Base-by-base conservation (phyloP, 2,797 vertebrate genomes). In the Enteromius unitaeniatus region DNA sequence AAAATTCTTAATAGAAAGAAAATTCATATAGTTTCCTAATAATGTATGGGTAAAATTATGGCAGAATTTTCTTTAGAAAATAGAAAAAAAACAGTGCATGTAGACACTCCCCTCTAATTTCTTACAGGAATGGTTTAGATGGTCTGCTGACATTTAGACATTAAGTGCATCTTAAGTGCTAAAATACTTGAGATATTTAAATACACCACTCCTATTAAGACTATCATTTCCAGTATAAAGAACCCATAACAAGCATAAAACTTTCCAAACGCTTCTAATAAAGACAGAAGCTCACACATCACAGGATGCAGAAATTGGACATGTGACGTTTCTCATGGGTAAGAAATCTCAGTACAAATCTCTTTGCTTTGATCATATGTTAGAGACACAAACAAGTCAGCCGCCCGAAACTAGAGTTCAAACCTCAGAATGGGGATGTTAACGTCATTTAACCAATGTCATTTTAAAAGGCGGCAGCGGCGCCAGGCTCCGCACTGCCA, bases 401-500 rank as follows among this genome's bases (percentile, higher is more conserved):
- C 37, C 10, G 26, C 76, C 55, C 47, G 65, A 55, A 76, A 45
- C 62, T 72, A 14, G 26, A 78, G 60, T 75, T 78, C 51, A 82
- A 60, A 84, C 84, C 79, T 73, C 79, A 85, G 79, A 47, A 73
- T 8, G 31, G 65, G 23, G 51, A 84, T 73, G 77, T 49, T 64
- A 82, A 49, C 65, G 69, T 79, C 64, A 65, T 67, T 86, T 53
- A 69, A 49, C 76, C 85, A 68, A 76, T 83, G 83, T 79, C 73
- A 11, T 85, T 85, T 86, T 75, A 83, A 89, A 83, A 85, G 80
- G 79, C 72, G 26, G 75, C 65, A 31, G n/a, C 23, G 88, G 85
- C 85, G 83, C 86, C 86, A 89, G 74, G 69, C 85, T 86, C 72
- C 23, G 68, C 85, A 82, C 31, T 51, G 74, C 65, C 72, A 85